Base-by-base conservation (phyloP, 2,113 vertebrate species). In the Lagopus leucura region DNA sequence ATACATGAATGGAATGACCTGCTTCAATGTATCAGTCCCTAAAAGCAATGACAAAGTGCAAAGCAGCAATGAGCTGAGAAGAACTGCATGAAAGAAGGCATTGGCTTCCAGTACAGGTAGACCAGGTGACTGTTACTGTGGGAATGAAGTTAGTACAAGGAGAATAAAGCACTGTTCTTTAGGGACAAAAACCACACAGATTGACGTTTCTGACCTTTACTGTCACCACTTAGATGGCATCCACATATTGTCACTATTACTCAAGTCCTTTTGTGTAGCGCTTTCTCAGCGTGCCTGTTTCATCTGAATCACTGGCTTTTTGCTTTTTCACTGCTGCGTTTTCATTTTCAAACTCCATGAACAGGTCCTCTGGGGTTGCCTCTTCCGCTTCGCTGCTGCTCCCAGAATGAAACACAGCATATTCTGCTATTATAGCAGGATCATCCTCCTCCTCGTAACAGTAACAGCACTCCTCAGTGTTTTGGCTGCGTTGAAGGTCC, bases 381-480 rank as follows among this genome's bases (percentile, higher is more conserved):
- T 98, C 98, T 72, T 98, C 98, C 28, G 93, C 97, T 94, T 98
- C 98, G 4, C 97, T 96, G 93, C 93, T 92, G 57, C 82, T 96
- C 15, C 98, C 98, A 12, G 96, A 95, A 43, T 91, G 87, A 92
- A 99, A 98, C 22, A 90, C 97, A 74, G 98, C 94, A 3, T 98
- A 99, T 95, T 99, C 98, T 2, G 98, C 99, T 93, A 98, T 36
- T 86, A 99, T 90, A 94, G 98, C 98, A 93, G 98, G 98, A 65
- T 98, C 97, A 6, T 98, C 96, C 9, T 95, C 97, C 12, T 97
- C 89, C 34, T 97, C 97, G 30, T 95, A 97, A 4, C 90, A 97
- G 18, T 94, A 92, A n/a, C 96, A 96, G 77, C 97, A 94, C 36
- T 28, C 25, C 61, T 64, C 38, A 40, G 8, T 40, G 83, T 92